Percentiles rank a stretch among this genome's conserved stretches.
phyloP scores from a whole-genome alignment of 1,140 invertebrate genomes.

The Musca vetustissima region DNA sequence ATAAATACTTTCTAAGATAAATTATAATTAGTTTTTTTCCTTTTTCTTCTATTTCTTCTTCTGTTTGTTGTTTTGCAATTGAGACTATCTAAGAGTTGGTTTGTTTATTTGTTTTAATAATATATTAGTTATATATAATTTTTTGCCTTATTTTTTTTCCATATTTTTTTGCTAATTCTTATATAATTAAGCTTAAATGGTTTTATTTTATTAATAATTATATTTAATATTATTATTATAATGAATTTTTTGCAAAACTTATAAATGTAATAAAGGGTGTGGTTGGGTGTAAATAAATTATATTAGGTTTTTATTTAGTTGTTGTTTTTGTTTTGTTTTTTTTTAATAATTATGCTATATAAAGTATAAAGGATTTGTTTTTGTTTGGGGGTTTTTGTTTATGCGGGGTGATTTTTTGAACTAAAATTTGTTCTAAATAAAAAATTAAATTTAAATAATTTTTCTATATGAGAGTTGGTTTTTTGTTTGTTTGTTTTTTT shows the following conservation, averaged over 20 bases:
- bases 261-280: conserved; percentile 17
- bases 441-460: conserved; percentile 32
- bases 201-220: conserved; percentile 3
- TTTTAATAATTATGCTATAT: conserved; percentile 8
- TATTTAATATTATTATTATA: too few species aligned
- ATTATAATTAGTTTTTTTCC: conserved; percentile 34
- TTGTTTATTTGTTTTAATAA: conserved; percentile 2
- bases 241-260: not conserved
- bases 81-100: conserved; percentile 9
- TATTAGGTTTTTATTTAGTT: not conserved
- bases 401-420: conserved; percentile 37
- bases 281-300: conserved; percentile 23
- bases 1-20: conserved; percentile 33
- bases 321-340: not conserved
- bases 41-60: too few species aligned
- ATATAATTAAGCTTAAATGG: not conserved
- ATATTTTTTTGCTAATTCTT: not conserved
- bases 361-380: conserved; percentile 26
- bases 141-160: not conserved
- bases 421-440: conserved; percentile 47
- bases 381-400: conserved; percentile 26
- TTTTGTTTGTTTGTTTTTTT: conserved; percentile 22
- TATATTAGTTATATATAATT: conserved; percentile 18
- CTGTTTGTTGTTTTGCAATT: conserved; percentile 26
- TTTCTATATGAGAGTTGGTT: conserved; percentile 41